Base-by-base conservation (phyloP, 1,140 invertebrate species). In the Liolophura sinensis region DNA sequence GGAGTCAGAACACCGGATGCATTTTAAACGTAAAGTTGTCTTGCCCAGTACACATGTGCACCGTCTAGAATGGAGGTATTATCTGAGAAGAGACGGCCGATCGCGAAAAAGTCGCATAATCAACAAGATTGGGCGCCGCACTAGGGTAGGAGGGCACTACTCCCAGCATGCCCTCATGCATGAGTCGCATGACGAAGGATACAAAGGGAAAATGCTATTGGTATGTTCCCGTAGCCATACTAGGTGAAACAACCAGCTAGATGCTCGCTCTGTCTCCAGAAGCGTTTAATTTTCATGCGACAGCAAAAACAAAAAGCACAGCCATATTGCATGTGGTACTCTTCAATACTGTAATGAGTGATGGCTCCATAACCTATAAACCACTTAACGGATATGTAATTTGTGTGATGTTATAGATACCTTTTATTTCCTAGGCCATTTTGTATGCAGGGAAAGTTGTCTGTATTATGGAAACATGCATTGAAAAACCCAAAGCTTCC, bases 21-120 rank as follows among this genome's bases (percentile, higher is more conserved):
- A 93, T 1, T 92, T 96, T 1, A 94, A 96, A 85, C 92, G 94
- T 16, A 93, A 95, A 86, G 93, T 96, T 89, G 86, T 95, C 50
- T 92, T 77, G 12, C 78, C 82, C 14, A 74, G 75, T 49, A 68
- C 96, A 77, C 84, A 96, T 25, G 92, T 95, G 0, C 97, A 97
- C 79, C 88, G 93, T 65, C 93, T 98, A 69, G 95, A 97, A 85
- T 98, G 96, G 95, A 88, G 94, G 51, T 98, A 97, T 68, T 85
- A 83, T 68, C 72, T 85, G 58, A 73, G 82, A 0, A 76, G 79
- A 24, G 79, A 79, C 62, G 75, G 77, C 14, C 77, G 76, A 12
- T 67, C 68, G n/a, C 70, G 74, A 65, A 65, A 73, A 52, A 73
- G 69, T 49, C 71, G 75, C 64, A 60, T 69, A 9, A 69, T 80